Conservation (phyloP, 2,113 vertebrate species). For the Pundamilia nyererei region DNA sequence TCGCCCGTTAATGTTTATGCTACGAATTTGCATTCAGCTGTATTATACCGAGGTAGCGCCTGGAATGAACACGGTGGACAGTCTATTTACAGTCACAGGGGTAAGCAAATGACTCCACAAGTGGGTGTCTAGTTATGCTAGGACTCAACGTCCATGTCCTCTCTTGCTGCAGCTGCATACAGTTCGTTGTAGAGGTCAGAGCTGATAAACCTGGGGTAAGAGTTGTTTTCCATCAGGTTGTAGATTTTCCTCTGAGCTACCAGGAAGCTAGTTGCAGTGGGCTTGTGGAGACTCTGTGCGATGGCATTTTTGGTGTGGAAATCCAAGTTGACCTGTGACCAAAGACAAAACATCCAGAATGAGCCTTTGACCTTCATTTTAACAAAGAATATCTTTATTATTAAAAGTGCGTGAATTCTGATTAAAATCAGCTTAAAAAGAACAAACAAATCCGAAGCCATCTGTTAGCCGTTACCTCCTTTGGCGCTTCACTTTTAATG, state of each 20-base stretch:
- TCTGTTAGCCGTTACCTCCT: conserved; percentile 76
- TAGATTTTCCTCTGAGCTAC: conserved; percentile 81
- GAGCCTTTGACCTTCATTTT: not conserved
- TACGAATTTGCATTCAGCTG: conserved; percentile 25
- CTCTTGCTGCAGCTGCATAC: not conserved
- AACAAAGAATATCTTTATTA: not conserved
- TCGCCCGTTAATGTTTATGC: not conserved
- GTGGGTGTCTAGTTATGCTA: not conserved
- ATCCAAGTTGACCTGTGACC: conserved; percentile 84
- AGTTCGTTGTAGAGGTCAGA: conserved; percentile 82
- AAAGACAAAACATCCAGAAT: not conserved
- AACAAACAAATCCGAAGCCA: not conserved
- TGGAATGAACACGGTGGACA: not conserved
- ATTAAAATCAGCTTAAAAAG: not conserved
- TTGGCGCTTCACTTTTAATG: conserved; percentile 83
- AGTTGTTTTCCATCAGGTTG: conserved; percentile 89
- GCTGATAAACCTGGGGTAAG: conserved; percentile 83
- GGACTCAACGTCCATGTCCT: not conserved
- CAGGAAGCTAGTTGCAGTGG: conserved; percentile 72
- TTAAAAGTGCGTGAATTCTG: not conserved
- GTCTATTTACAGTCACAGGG: not conserved
- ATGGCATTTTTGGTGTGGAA: conserved; percentile 82
- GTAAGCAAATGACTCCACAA: conserved; percentile 40
- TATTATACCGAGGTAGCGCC: not conserved
- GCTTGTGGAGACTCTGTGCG: conserved; percentile 70